These are phyloP conservation scores for Sinohyriopsis cumingii DNA, from an alignment of 2,888 invertebrate genomes.

Conservation along the genomic window DNA sequence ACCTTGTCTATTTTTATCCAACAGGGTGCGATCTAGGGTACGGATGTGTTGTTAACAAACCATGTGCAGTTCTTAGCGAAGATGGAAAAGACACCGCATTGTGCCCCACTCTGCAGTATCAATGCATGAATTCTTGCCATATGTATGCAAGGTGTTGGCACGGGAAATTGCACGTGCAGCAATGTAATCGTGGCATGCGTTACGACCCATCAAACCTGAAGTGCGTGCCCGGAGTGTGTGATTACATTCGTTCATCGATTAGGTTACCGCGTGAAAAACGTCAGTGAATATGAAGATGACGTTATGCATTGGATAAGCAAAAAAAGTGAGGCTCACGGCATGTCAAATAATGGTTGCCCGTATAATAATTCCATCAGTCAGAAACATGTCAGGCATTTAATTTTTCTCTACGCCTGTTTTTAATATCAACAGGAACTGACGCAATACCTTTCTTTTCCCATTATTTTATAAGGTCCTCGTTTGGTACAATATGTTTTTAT, in stretches of 20 bases:
- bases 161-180: slow-evolving; percentile 22
- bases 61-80: slow-evolving; percentile 14
- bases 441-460: no score
- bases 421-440: no score
- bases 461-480: no score
- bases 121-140: slow-evolving; percentile 28
- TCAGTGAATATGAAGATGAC: no score
- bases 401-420: no score
- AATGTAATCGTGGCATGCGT: slow-evolving; percentile 24
- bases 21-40: slow-evolving; percentile 34
- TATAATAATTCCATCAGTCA: no score
- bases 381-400: no score
- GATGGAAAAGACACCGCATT: slow-evolving; percentile 7
- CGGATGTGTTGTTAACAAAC: slow-evolving; percentile 26
- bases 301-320: no score
- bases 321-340: no score
- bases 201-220: slow-evolving; percentile 2
- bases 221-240: background rate
- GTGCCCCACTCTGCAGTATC: slow-evolving; percentile 4
- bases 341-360: no score
- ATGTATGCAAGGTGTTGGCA: slow-evolving; percentile 31
- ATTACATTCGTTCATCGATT: background rate
- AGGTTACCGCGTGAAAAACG: background rate
- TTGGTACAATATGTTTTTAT: no score
- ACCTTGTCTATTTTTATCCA: slow-evolving; percentile 7